Conservation (phyloP, 2,113 vertebrate species). For the Perognathus longimembris region DNA sequence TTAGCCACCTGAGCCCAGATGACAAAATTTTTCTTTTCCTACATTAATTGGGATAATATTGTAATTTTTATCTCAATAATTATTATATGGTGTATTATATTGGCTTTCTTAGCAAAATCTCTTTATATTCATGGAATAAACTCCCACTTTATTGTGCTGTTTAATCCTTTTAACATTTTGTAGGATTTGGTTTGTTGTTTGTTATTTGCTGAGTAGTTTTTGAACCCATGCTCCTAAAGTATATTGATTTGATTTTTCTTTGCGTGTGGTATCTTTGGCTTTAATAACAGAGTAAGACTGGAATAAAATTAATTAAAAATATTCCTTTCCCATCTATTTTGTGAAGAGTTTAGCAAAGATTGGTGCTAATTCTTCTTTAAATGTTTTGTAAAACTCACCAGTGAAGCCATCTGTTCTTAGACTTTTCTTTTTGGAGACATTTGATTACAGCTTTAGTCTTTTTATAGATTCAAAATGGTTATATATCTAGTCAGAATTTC, state of each 20-base stretch:
- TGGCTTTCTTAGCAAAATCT: not conserved
- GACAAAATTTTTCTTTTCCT: not conserved
- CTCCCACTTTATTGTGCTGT: not conserved
- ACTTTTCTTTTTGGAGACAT: conserved; percentile 14
- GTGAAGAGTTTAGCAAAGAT: conserved; percentile 5
- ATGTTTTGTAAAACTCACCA: conserved; percentile 31
- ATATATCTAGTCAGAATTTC: conserved; percentile 23
- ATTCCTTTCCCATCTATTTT: not conserved
- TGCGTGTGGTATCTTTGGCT: not conserved
- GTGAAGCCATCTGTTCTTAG: conserved; percentile 35
- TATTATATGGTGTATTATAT: not conserved
- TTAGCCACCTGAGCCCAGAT: too few species aligned
- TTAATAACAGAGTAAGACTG: not conserved
- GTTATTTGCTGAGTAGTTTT: not conserved
- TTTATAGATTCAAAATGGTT: conserved; percentile 42
- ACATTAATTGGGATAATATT: not conserved
- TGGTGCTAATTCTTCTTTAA: conserved; percentile 12
- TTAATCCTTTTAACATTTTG: not conserved
- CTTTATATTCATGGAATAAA: not conserved
- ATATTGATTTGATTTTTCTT: not conserved
- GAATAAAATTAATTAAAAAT: conserved; percentile 9
- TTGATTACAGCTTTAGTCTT: conserved; percentile 26
- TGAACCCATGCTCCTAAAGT: not conserved
- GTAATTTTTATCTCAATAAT: not conserved
- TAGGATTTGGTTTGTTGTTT: not conserved